phyloP scores from a whole-genome alignment of 2,888 invertebrate genomes.

The Helleia helle region DNA sequence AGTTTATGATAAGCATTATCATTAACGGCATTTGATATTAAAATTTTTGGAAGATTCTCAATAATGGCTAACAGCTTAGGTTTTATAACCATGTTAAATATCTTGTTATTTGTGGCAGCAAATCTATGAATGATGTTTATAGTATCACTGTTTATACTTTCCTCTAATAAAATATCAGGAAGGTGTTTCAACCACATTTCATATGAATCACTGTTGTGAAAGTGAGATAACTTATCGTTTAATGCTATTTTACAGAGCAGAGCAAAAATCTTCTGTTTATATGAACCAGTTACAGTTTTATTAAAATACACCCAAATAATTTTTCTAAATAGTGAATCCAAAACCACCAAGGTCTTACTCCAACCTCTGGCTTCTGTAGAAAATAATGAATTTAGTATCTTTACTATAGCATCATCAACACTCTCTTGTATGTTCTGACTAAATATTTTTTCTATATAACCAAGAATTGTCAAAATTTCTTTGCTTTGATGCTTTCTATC shows the following conservation, averaged over 20 bases:
- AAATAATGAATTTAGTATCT: conserved; percentile 47
- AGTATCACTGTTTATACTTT: conserved; percentile 59
- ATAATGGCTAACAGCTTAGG: conserved; percentile 58
- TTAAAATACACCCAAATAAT: conserved; percentile 52
- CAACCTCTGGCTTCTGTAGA: conserved; percentile 45
- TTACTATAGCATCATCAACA: conserved; percentile 38
- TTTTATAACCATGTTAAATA: conserved; percentile 63
- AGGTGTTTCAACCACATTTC: conserved; percentile 67
- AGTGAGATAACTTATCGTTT: conserved; percentile 48
- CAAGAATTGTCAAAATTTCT: conserved; percentile 49
- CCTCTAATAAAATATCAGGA: conserved; percentile 71
- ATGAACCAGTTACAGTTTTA: conserved; percentile 31
- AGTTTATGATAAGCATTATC: conserved; percentile 62
- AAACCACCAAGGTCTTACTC: conserved; percentile 41
- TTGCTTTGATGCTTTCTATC: conserved; percentile 43
- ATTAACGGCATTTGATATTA: conserved; percentile 45
- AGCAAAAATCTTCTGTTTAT: conserved; percentile 52
- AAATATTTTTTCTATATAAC: conserved; percentile 68
- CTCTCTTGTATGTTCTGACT: conserved; percentile 34
- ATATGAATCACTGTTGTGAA: conserved; percentile 52
- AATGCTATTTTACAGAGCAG: conserved; percentile 58
- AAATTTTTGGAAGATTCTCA: conserved; percentile 48
- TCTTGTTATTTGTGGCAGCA: conserved; percentile 66
- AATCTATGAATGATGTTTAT: conserved; percentile 74
- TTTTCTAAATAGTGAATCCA: conserved; percentile 49